These are phyloP conservation scores for Tinamus major DNA, from an alignment of 2,797 vertebrate species.

Conservation along the genomic window DNA sequence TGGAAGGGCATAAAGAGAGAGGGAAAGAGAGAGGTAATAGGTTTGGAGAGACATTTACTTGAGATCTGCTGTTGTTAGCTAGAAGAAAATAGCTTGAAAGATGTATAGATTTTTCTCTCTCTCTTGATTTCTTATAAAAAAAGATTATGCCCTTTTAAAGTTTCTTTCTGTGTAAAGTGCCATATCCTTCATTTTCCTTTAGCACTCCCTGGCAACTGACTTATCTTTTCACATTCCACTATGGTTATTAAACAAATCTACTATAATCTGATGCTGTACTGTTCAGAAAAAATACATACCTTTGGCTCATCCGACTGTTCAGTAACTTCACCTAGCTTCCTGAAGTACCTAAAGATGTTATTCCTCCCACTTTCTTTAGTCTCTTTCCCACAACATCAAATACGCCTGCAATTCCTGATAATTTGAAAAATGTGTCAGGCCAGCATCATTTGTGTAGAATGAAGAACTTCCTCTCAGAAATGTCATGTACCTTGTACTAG, in stretches of 20 bases:
- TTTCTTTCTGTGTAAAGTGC: neutral
- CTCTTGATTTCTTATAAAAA: neutral
- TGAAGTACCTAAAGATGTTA: neutral
- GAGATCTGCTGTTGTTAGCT: neutral
- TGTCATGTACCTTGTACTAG: neutral
- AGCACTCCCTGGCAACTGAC: neutral
- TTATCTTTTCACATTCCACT: neutral
- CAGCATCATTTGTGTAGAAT: neutral
- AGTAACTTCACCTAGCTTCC: neutral
- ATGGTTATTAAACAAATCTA: neutral
- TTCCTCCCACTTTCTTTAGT: neutral
- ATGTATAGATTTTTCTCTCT: neutral
- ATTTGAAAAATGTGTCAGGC: accelerated
- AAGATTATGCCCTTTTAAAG: neutral
- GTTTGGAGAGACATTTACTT: neutral
- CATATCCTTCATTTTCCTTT: neutral
- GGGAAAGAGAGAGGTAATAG: neutral
- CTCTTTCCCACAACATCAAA: neutral
- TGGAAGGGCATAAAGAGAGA: slow-evolving; percentile 6
- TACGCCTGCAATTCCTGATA: neutral
- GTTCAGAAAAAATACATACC: neutral
- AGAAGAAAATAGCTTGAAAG: neutral
- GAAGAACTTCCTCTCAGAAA: neutral
- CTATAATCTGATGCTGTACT: neutral
- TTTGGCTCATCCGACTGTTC: neutral